These are phyloP conservation scores for Arge pagana DNA, from an alignment of 2,888 invertebrate genomes.

Conservation along the genomic window DNA sequence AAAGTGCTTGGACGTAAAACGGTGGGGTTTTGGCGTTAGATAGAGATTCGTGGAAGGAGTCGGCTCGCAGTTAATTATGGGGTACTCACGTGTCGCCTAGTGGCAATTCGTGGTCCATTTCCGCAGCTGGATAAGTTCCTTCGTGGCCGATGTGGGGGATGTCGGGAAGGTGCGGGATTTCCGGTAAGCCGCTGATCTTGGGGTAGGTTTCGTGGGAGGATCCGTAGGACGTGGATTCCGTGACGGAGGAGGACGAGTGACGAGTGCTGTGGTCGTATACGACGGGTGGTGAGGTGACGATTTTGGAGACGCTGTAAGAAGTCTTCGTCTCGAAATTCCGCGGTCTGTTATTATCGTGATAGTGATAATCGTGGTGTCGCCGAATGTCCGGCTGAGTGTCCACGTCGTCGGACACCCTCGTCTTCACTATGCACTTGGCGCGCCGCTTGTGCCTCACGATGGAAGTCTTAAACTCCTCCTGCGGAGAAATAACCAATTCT, in stretches of 20 bases:
- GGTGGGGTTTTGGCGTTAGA: too few relatives aligned
- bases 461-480: constrained; percentile 19
- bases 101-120: background rate
- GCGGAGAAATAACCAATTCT: background rate
- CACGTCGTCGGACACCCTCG: constrained; percentile 1
- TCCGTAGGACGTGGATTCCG: background rate
- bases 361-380: background rate
- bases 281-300: constrained; percentile 13
- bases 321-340: constrained; percentile 13
- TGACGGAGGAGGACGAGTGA: constrained; percentile 2
- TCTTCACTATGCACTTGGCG: constrained; percentile 17
- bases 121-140: constrained; percentile 1
- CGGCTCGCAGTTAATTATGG: too few relatives aligned
- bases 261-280: constrained; percentile 6
- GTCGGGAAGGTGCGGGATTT: constrained; percentile 14
- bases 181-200: background rate
- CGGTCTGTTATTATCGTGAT: background rate
- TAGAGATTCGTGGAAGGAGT: too few relatives aligned
- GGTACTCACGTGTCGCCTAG: background rate
- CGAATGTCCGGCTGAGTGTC: background rate
- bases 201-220: background rate
- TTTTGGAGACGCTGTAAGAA: constrained; percentile 9
- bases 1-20: too few relatives aligned
- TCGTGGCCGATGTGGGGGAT: constrained; percentile 23
- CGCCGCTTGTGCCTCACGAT: constrained; percentile 12